Evolutionary conservation across 1,140 invertebrate genomes (phyloP), one percentile per base, ranked within the genome.

Genomic region (Leptestheria dahalacensis): DNA sequence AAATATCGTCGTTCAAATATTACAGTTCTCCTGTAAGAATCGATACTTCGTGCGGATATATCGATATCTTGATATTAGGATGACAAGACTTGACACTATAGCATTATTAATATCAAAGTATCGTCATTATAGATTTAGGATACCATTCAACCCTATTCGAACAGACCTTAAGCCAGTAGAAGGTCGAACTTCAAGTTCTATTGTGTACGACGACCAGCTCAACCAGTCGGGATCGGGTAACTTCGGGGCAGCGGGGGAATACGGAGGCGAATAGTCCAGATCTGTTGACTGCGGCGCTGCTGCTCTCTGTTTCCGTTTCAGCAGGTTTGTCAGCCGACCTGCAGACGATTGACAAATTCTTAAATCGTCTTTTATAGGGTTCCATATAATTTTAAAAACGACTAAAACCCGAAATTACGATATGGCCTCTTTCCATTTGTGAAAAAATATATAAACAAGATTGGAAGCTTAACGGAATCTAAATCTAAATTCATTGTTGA

Each of bases 151-250:
- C n/a, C n/a, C n/a, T n/a, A n/a, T n/a, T n/a, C n/a, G n/a, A n/a
- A n/a, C n/a, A n/a, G n/a, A 55, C 53, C 53, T 55, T 55, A 55
- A 55, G 20, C 53, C 53, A 25, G 3, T 29, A 28, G 24, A 29
- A 2, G 53, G 53, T 29, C 33, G 53, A 29, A 55, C 53, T 33
- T 55, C 53, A 2, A 55, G 53, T 55, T 55, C 53, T 20, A 55
- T 11, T 11, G 53, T 55, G 26, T 29, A 55, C 33, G 53, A 55
- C 11, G 53, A 21, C 53, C 53, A 55, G 21, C 33, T 33, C 26
- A 28, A 55, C 53, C 53, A 55, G 53, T 55, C 53, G 33, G 21
- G 20, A 29, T 26, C 53, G 33, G 53, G 26, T 28, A 28, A 29
- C 23, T 33, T 26, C 0, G 28, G 11, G 11, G 26, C 53, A 21